phyloP scores from a whole-genome alignment of 2,888 invertebrate genomes.

The Diadromus collaris region DNA sequence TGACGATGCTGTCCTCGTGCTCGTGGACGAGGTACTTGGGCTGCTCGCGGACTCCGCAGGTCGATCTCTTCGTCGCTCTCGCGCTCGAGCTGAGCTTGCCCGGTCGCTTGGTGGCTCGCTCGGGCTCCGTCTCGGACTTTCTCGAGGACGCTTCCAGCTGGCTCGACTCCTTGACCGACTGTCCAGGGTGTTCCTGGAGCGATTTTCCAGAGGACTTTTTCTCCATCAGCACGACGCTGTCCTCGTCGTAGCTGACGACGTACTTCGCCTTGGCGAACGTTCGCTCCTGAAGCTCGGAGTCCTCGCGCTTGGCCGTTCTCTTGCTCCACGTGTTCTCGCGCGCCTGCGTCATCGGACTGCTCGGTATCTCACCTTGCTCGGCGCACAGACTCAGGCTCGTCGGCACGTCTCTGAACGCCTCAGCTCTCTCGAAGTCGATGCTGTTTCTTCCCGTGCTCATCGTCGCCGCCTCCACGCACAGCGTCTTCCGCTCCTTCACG shows the following conservation, averaged over 20 bases:
- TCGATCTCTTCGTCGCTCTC: slow-evolving; percentile 54
- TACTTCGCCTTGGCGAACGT: slow-evolving; percentile 73
- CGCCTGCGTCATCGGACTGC: slow-evolving; percentile 76
- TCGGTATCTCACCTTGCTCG: slow-evolving; percentile 77
- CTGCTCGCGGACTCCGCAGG: slow-evolving; percentile 43
- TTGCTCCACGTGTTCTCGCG: slow-evolving; percentile 72
- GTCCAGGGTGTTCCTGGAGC: slow-evolving; percentile 6
- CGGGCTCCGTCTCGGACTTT: slow-evolving; percentile 41
- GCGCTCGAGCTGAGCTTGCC: slow-evolving; percentile 49
- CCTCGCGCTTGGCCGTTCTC: slow-evolving; percentile 58
- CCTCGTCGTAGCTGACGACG: slow-evolving; percentile 76
- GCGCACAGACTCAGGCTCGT: slow-evolving; percentile 76
- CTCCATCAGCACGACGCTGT: slow-evolving; percentile 74
- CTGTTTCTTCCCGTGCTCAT: slow-evolving; percentile 56
- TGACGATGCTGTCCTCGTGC: slow-evolving; percentile 69
- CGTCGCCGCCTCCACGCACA: slow-evolving; percentile 74
- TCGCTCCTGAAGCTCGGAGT: slow-evolving; percentile 61
- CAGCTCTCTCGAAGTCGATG: slow-evolving; percentile 76
- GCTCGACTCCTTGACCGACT: slow-evolving; percentile 13
- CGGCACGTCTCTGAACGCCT: slow-evolving; percentile 75
- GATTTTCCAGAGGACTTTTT: slow-evolving; percentile 62
- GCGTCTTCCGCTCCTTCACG: slow-evolving; percentile 70
- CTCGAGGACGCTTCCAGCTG: slow-evolving; percentile 40
- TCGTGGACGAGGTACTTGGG: slow-evolving; percentile 67
- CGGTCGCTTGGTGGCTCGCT: slow-evolving; percentile 52